phyloP scores from a whole-genome alignment of 2,113 vertebrate genomes.

The Hylia prasina region DNA sequence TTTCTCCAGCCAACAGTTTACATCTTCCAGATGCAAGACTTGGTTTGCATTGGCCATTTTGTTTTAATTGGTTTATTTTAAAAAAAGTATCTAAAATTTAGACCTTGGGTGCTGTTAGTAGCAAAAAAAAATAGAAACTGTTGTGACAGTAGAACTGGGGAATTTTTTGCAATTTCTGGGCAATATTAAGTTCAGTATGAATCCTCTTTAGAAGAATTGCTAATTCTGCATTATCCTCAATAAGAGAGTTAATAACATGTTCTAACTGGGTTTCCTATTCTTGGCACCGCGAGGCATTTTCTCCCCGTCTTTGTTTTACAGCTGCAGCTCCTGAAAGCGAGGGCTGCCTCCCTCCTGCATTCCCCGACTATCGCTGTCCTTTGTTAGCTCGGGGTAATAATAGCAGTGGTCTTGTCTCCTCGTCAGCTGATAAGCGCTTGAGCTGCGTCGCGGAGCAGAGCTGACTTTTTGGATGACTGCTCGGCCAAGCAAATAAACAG shows the following conservation, averaged over 20 bases:
- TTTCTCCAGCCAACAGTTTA: background rate
- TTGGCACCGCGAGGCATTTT: background rate
- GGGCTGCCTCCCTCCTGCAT: background rate
- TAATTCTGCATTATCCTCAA: background rate
- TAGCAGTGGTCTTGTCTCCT: background rate
- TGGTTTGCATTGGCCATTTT: background rate
- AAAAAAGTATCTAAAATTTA: background rate
- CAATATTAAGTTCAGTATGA: background rate
- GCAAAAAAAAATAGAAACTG: background rate
- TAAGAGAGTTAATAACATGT: background rate
- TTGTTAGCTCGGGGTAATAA: background rate
- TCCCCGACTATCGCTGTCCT: background rate
- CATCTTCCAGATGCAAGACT: constrained; percentile 14
- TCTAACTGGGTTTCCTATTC: background rate
- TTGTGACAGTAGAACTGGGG: background rate
- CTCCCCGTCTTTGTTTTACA: background rate
- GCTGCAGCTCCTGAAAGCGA: background rate
- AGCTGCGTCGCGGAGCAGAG: background rate
- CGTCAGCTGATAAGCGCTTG: background rate
- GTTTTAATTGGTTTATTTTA: background rate
- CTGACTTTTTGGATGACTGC: background rate
- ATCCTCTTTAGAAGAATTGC: background rate
- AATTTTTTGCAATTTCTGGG: background rate
- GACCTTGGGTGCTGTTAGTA: background rate
- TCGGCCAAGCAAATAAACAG: constrained; percentile 11